Conservation (phyloP, 2,797 vertebrate species). For the Botia kubotai region DNA sequence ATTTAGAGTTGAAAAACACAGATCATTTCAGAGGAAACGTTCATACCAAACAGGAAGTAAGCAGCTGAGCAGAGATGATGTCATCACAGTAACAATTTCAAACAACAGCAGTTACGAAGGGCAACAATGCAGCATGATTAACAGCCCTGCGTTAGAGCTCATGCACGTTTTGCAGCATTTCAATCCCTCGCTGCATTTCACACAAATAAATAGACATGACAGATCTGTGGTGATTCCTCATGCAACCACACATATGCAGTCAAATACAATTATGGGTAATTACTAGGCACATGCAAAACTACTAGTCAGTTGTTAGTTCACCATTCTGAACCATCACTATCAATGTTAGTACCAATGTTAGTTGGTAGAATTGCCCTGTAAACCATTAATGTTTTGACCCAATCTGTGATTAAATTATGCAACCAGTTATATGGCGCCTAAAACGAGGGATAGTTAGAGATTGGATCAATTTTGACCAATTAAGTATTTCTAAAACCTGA, state of each 20-base stretch:
- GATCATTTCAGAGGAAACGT: neutral
- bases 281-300: neutral
- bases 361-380: neutral
- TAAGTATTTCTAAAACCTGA: conserved; percentile 51
- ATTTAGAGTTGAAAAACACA: neutral
- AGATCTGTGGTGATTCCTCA: neutral
- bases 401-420: neutral
- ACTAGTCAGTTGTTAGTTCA: neutral
- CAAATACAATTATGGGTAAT: neutral
- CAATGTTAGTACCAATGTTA: conserved; percentile 1
- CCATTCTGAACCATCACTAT: conserved; percentile 2
- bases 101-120: neutral
- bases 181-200: neutral
- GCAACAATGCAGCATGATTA: neutral
- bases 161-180: neutral
- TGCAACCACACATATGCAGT: neutral
- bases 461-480: conserved; percentile 61
- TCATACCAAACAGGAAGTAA: conserved; percentile 31
- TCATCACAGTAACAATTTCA: neutral
- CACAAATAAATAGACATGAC: neutral
- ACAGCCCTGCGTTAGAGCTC: neutral
- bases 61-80: neutral
- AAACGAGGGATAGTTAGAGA: conserved; percentile 57
- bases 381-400: conserved; percentile 2
- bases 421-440: neutral